These are phyloP conservation scores for Andrena bucephala DNA, from an alignment of 2,888 invertebrate species.

Conservation along the genomic window DNA sequence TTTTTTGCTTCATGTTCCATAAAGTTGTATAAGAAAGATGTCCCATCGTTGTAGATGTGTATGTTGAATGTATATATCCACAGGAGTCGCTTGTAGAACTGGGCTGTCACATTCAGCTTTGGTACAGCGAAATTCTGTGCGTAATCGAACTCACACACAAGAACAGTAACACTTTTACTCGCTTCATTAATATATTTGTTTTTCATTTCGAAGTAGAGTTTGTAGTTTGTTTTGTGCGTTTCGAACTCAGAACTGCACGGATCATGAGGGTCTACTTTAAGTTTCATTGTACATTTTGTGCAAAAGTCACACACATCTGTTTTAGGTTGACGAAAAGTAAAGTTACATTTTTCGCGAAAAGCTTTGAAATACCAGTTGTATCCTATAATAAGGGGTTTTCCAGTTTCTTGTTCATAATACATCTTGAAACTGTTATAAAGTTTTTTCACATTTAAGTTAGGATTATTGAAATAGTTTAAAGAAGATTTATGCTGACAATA, in stretches of 20 bases:
- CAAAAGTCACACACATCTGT: background rate
- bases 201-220: background rate
- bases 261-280: background rate
- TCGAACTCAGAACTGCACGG: background rate
- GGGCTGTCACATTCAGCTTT: too few relatives aligned
- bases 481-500: background rate
- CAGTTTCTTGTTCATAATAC: background rate
- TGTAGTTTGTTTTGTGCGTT: background rate
- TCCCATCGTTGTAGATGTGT: too few relatives aligned
- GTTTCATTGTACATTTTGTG: background rate
- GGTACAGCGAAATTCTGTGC: too few relatives aligned
- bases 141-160: too few relatives aligned
- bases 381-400: background rate
- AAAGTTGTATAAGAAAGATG: too few relatives aligned
- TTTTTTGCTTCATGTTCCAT: too few relatives aligned
- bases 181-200: background rate
- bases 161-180: background rate
- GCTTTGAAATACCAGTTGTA: constrained; percentile 3
- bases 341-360: background rate
- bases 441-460: background rate
- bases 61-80: too few relatives aligned
- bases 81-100: too few relatives aligned
- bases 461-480: constrained; percentile 1
- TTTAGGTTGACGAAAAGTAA: background rate
- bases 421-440: background rate